phyloP scores from a whole-genome alignment of 2,888 invertebrate genomes.

The Diarsia brunnea region DNA sequence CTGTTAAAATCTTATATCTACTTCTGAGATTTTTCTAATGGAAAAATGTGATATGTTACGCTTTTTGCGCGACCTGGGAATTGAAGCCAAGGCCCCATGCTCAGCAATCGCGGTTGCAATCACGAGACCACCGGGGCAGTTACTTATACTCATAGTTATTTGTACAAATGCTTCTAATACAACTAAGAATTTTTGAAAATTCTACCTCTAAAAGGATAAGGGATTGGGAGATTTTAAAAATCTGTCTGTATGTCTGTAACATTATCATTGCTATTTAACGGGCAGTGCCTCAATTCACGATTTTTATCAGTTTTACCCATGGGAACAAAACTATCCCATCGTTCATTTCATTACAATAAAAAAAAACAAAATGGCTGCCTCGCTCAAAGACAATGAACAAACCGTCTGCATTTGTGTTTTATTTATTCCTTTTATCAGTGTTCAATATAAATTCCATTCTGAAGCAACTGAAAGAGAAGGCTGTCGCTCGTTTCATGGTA shows the following conservation, averaged over 20 bases:
- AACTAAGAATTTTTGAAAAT: not conserved
- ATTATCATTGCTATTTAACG: too few relatives aligned
- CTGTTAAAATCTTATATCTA: too few relatives aligned
- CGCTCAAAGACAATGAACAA: constrained; percentile 29
- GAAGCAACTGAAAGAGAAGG: not conserved
- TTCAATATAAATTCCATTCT: constrained; percentile 51
- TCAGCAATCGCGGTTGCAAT: not conserved
- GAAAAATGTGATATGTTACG: too few relatives aligned
- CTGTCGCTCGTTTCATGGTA: constrained; percentile 27
- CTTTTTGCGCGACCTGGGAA: not conserved
- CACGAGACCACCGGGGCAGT: not conserved
- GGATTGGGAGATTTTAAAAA: not conserved
- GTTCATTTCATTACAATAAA: not conserved
- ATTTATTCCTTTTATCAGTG: constrained; percentile 45
- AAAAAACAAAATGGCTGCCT: constrained; percentile 13
- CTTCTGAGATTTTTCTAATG: too few relatives aligned
- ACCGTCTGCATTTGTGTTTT: constrained; percentile 34
- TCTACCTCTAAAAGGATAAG: fast-evolving
- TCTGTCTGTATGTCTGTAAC: not conserved
- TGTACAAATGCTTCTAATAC: not conserved
- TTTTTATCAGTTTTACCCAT: not conserved
- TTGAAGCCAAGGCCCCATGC: not conserved
- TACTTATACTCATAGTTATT: not conserved
- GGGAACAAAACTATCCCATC: not conserved
- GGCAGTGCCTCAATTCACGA: too few relatives aligned